Conservation (phyloP, 2,113 vertebrate genomes). For the Cariama cristata region DNA sequence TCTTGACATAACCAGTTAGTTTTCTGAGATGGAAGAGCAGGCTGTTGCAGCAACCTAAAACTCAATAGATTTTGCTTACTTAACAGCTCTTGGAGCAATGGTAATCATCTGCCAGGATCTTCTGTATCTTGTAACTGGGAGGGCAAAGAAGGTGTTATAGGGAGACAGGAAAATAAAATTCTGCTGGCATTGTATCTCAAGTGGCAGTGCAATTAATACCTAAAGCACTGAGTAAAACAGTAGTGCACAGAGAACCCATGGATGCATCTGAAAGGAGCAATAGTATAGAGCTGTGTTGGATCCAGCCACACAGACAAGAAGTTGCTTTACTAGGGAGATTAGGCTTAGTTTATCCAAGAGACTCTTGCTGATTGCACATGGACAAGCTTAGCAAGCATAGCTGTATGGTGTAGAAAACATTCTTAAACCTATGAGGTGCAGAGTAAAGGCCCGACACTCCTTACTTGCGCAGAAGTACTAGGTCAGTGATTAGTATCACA, state of each 20-base stretch:
- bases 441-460: not conserved
- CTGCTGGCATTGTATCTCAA: not conserved
- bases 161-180: not conserved
- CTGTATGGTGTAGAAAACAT: not conserved
- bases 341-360: not conserved
- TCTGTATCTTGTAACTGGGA: not conserved
- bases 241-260: not conserved
- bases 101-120: not conserved
- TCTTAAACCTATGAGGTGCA: not conserved
- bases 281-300: not conserved
- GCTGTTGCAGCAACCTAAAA: not conserved
- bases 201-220: not conserved
- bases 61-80: not conserved
- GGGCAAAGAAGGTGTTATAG: not conserved
- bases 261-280: not conserved
- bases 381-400: not conserved
- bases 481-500: not conserved
- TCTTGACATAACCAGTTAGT: not conserved
- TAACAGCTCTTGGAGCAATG: not conserved
- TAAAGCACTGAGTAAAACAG: not conserved
- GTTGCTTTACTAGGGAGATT: not conserved
- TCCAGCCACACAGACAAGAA: not conserved
- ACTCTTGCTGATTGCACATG: not conserved
- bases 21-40: not conserved
- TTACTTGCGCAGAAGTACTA: not conserved